Conservation (phyloP, 2,888 invertebrate species). For the Xestoiulus laeticollis region DNA sequence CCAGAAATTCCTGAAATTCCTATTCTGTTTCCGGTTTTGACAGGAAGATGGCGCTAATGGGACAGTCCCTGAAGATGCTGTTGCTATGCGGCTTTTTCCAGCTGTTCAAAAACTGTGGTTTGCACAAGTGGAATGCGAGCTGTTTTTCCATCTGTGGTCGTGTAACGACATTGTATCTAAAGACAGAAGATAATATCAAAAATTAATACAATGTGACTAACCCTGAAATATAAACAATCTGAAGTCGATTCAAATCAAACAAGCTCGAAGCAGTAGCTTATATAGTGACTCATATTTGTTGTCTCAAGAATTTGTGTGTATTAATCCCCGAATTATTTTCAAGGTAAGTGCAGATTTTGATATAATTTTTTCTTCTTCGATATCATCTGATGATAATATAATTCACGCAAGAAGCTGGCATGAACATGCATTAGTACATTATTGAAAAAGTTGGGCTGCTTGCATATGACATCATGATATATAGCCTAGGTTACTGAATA, state of each 20-base stretch:
- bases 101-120: not conserved
- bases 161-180: not conserved
- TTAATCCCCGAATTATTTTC: not conserved
- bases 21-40: not conserved
- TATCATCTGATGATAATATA: not conserved
- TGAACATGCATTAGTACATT: no score
- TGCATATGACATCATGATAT: no score
- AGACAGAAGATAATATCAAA: not conserved
- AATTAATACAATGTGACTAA: not conserved
- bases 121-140: not conserved
- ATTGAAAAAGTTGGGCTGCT: no score
- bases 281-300: not conserved
- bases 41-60: not conserved
- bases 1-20: not conserved
- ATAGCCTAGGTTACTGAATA: no score
- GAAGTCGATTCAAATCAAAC: no score
- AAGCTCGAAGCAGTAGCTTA: no score
- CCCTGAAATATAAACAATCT: not conserved
- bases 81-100: not conserved
- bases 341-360: not conserved
- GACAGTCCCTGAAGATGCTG: not conserved
- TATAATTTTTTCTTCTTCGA: no score
- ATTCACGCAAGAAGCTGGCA: not conserved
- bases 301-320: not conserved
- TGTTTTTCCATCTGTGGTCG: no score